Evolutionary conservation across 1,140 invertebrate genomes (phyloP).

Genomic region (Anoplolepis gracilipes): DNA sequence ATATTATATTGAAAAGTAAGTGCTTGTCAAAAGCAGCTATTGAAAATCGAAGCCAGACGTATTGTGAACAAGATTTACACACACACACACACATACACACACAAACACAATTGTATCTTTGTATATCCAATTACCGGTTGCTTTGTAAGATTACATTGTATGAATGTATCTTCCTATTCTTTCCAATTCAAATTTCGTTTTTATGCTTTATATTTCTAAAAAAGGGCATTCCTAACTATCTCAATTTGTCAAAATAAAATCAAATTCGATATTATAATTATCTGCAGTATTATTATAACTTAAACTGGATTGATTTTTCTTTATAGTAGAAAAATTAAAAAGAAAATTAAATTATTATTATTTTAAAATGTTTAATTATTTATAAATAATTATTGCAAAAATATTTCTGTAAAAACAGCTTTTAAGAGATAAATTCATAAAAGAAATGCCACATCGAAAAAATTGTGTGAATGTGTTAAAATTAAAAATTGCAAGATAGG

Average conservation of each 20-base stretch:
- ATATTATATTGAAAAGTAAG: constrained; percentile 67
- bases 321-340: constrained; percentile 16
- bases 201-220: background rate
- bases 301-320: background rate
- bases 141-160: constrained; percentile 72
- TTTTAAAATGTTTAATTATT: background rate
- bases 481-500: constrained; percentile 60
- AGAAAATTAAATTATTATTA: background rate
- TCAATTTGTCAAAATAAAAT: constrained; percentile 1
- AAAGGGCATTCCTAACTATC: constrained; percentile 3
- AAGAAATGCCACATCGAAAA: constrained; percentile 31
- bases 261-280: background rate
- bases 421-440: background rate
- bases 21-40: constrained; percentile 77
- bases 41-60: constrained; percentile 79
- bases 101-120: constrained; percentile 64
- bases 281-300: background rate
- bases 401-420: background rate
- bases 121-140: constrained; percentile 77
- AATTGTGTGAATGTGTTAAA: constrained; percentile 1
- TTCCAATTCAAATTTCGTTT: constrained; percentile 31
- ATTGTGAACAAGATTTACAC: constrained; percentile 57
- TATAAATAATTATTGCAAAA: constrained; percentile 13
- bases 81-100: background rate
- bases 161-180: constrained; percentile 64